Percentiles rank a stretch among this genome's conserved stretches.
Conservation (phyloP, 2,113 vertebrate genomes). For the Gulo gulo region DNA sequence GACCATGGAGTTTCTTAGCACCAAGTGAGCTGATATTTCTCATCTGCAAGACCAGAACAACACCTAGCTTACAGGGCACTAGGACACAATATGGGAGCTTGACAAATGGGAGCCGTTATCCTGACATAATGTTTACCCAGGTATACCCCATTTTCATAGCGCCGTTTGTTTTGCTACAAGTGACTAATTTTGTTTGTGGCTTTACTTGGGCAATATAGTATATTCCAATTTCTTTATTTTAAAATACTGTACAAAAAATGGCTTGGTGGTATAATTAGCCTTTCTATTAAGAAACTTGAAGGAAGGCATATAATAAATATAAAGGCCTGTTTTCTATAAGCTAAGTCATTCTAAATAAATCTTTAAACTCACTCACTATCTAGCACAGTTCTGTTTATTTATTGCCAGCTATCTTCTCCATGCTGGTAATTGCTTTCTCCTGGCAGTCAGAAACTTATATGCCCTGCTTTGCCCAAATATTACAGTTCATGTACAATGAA, state of each 20-base stretch:
- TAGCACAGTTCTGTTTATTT: slow-evolving; percentile 51
- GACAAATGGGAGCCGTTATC: neutral
- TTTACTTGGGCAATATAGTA: neutral
- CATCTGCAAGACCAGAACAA: neutral
- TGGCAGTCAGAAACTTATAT: slow-evolving; percentile 69
- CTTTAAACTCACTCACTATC: slow-evolving; percentile 50
- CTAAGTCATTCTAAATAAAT: slow-evolving; percentile 59
- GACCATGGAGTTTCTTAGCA: neutral
- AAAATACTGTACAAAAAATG: slow-evolving; percentile 51
- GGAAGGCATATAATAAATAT: slow-evolving; percentile 60
- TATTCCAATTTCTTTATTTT: slow-evolving; percentile 31
- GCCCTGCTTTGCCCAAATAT: slow-evolving; percentile 60
- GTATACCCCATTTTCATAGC: neutral
- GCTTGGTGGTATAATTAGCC: neutral
- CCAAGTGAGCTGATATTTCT: neutral
- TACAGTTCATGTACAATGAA: slow-evolving; percentile 53
- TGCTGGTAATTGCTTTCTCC: slow-evolving; percentile 67
- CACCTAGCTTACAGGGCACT: neutral
- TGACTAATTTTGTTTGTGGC: neutral
- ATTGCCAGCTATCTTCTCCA: slow-evolving; percentile 26
- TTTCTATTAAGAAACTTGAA: slow-evolving; percentile 53
- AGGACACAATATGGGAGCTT: neutral
- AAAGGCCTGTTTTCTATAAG: slow-evolving; percentile 66
- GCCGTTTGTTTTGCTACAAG: neutral
- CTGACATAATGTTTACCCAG: neutral